Conservation (phyloP, 2,888 invertebrate genomes). For the Hirudinaria manillensis region DNA sequence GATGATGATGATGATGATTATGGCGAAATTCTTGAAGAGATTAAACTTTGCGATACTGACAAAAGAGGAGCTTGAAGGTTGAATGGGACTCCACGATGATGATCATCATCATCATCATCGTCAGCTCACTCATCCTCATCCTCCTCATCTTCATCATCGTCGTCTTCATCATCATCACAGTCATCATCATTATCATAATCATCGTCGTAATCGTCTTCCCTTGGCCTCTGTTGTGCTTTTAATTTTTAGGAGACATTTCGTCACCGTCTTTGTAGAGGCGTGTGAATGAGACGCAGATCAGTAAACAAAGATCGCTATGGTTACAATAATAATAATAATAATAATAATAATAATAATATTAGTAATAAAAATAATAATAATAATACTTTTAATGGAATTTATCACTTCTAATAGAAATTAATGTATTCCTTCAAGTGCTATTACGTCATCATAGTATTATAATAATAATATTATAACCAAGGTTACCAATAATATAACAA, state of each 20-base stretch:
- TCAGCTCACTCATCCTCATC: not conserved
- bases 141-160: conserved; percentile 1
- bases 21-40: conserved; percentile 2
- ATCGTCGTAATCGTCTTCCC: not conserved
- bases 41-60: conserved; percentile 62
- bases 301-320: not conserved
- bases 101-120: not conserved
- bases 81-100: conserved; percentile 67
- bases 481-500: too few species aligned
- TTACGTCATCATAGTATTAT: too few species aligned
- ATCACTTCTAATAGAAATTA: not conserved
- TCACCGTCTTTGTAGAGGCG: not conserved
- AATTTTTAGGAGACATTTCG: not conserved
- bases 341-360: conserved; percentile 8
- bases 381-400: not conserved
- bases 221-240: not conserved
- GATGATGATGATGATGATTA: conserved; percentile 61
- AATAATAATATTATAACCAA: not conserved
- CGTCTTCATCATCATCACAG: conserved; percentile 2
- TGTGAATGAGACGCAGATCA: not conserved
- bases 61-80: conserved; percentile 88
- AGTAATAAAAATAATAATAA: conserved; percentile 17
- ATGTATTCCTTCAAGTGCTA: too few species aligned
- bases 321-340: conserved; percentile 15
- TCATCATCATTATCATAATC: not conserved